Percentiles rank a stretch among this genome's conserved stretches.
Evolutionary conservation across 1,140 invertebrate species (phyloP).

Genomic region (Neodiprion virginianus): DNA sequence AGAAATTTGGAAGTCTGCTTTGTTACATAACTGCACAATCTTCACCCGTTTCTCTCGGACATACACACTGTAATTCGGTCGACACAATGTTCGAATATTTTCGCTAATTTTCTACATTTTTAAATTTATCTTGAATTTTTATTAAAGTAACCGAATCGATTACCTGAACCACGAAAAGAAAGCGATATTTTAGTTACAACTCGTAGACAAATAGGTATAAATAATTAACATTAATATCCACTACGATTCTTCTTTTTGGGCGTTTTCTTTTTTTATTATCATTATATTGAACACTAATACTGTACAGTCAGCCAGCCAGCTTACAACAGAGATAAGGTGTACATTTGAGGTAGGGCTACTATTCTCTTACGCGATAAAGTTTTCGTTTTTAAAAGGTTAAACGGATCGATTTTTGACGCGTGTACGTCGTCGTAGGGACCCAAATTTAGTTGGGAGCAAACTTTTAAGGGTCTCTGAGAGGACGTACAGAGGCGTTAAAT

Average conservation of each 20-base stretch:
- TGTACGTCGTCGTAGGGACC: slow-evolving; percentile 47
- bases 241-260: neutral
- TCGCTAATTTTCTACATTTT: no score
- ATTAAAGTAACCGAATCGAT: no score
- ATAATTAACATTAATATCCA: no score
- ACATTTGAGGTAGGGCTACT: slow-evolving; percentile 40
- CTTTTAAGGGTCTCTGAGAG: slow-evolving; percentile 39
- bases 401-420: neutral
- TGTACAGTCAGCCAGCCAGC: slow-evolving; percentile 52
- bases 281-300: slow-evolving; percentile 56
- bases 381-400: neutral
- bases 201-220: neutral
- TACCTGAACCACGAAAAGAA: neutral
- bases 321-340: slow-evolving; percentile 40
- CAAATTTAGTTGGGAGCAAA: slow-evolving; percentile 44
- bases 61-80: no score
- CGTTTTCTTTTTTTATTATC: slow-evolving; percentile 27
- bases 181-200: neutral
- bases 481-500: slow-evolving; percentile 37
- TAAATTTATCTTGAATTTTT: no score
- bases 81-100: no score
- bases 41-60: no score
- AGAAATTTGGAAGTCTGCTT: no score
- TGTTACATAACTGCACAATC: no score
- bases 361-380: slow-evolving; percentile 19